These are phyloP conservation scores for Nineta flava DNA, from an alignment of 2,888 invertebrate species.

Conservation along the genomic window DNA sequence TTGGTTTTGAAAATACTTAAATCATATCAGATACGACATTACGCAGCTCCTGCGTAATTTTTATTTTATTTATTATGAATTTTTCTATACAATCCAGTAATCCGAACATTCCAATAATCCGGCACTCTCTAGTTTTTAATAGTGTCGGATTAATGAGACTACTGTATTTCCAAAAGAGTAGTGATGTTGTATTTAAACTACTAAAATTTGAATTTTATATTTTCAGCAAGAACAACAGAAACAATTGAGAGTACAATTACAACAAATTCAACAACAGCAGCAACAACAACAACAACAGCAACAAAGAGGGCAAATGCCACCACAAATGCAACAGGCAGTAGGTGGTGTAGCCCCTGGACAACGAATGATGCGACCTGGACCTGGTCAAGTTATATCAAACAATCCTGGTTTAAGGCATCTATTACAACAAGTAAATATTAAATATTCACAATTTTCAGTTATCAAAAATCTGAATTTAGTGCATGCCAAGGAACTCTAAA, in stretches of 20 bases:
- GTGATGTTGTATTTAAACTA: no score
- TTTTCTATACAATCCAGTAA: no score
- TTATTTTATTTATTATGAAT: no score
- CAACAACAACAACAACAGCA: slow-evolving; percentile 22
- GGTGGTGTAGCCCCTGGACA: slow-evolving; percentile 25
- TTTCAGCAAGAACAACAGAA: slow-evolving; percentile 26
- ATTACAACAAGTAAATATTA: slow-evolving; percentile 49
- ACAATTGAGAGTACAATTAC: slow-evolving; percentile 30
- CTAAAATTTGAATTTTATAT: neutral
- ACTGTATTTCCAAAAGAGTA: no score
- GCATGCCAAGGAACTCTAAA: no score
- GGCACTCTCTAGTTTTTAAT: no score
- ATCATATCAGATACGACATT: no score
- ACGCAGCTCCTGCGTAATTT: no score
- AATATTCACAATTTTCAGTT: slow-evolving; percentile 1
- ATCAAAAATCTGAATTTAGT: no score
- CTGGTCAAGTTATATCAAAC: slow-evolving; percentile 37
- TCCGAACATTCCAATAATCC: no score
- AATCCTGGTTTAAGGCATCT: slow-evolving; percentile 69
- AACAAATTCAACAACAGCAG: slow-evolving; percentile 26
- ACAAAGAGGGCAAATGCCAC: slow-evolving; percentile 23
- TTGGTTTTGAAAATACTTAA: no score
- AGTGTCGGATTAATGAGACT: no score
- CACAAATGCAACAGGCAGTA: slow-evolving; percentile 10
- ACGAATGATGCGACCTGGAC: slow-evolving; percentile 52